phyloP scores from a whole-genome alignment of 2,888 invertebrate genomes.

The Clunio marinus region DNA sequence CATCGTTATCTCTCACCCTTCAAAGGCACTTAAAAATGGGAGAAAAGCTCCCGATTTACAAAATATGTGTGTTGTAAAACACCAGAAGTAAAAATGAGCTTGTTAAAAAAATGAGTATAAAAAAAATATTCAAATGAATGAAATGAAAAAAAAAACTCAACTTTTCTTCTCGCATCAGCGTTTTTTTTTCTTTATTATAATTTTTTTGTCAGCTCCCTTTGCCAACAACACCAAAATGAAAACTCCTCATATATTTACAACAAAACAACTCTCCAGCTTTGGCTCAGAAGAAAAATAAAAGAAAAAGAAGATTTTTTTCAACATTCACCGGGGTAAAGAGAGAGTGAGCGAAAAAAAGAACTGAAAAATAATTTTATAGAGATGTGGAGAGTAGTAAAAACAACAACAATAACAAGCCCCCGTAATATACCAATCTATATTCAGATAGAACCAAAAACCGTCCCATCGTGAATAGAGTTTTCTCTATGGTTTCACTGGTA shows the following conservation, averaged over 20 bases:
- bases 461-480: conserved; percentile 25
- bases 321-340: no score
- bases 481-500: background rate
- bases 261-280: conserved; percentile 6
- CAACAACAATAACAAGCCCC: conserved; percentile 38
- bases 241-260: no score
- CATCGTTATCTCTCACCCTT: no score
- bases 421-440: conserved; percentile 37
- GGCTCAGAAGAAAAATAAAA: conserved; percentile 9
- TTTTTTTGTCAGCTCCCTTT: conserved; percentile 21
- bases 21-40: no score
- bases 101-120: conserved; percentile 28
- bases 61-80: no score
- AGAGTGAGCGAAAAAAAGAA: conserved; percentile 31
- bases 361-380: conserved; percentile 38
- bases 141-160: conserved; percentile 26
- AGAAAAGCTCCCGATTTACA: background rate
- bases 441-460: conserved; percentile 28
- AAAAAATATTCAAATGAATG: conserved; percentile 36
- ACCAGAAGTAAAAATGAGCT: background rate
- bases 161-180: background rate
- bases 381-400: conserved; percentile 34
- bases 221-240: background rate
- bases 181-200: background rate
- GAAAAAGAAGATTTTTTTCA: conserved; percentile 32